Evolutionary conservation across 2,797 vertebrate species (phyloP), one percentile per base, ranked within the genome.

Genomic region (Sebastes hubbsi): DNA sequence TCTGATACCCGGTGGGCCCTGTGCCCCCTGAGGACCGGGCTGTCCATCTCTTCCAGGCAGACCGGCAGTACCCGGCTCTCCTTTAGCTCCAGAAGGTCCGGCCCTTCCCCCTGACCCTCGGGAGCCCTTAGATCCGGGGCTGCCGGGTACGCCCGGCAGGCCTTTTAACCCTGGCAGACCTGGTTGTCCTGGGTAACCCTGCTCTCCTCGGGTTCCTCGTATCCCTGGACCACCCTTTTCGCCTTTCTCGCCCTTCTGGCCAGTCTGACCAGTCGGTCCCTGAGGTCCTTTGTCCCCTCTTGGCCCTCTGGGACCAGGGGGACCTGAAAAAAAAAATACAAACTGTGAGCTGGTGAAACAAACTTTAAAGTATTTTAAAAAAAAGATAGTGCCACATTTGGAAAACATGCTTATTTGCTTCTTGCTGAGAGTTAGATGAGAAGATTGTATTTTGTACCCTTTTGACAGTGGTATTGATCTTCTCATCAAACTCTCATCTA

Each of bases 51-150:
- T 96, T 85, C 98, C 98, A 52, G 96, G 96, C 7, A 96, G 94
- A 61, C 97, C 98, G 2, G 96, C 94, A 36, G 94, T 92, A 2
- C 98, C 98, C 11, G 97, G 97, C 64, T 97, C 97, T 85, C 98
- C 98, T 24, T 94, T 99, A 62, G 95, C 74, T 36, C 98, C 98
- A 49, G 97, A 93, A 3, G 96, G 94, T 74, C 98, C 98, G 0
- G 97, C 97, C 92, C 97, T 97, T 54, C 98, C 98, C 3, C 97
- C 97, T 62, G 98, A 98, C 22, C 98, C 98, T 54, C 97, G 95
- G 70, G 97, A 96, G 68, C 98, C 98, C 94, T 99, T 99, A 46
- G 97, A 94, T 24, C 98, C 98, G 4, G 97, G 95, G 0, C 88
- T 95, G 75, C 98, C 98, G 84, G 96, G 96, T 71, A 96, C 94